Conservation (phyloP, 2,797 vertebrate genomes). For the Emydoidea blandingii region DNA sequence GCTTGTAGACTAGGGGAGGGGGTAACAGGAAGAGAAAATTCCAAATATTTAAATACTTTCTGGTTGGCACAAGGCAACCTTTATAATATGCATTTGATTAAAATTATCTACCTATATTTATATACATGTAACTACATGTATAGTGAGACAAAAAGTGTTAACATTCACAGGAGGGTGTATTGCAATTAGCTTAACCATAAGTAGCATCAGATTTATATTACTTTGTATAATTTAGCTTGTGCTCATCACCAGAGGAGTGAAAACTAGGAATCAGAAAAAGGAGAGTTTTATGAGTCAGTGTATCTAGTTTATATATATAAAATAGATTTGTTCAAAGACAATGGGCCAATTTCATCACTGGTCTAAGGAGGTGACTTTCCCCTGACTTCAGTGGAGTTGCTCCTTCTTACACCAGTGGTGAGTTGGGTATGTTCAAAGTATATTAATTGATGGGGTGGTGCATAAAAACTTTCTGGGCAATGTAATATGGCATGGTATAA, state of each 20-base stretch:
- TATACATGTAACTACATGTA: neutral
- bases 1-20: neutral
- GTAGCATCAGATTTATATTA: constrained; percentile 11
- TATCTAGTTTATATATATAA: neutral
- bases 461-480: neutral
- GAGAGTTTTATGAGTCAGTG: neutral
- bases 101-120: constrained; percentile 14
- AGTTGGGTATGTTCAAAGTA: neutral
- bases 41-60: constrained; percentile 9
- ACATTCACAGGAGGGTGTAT: constrained; percentile 1
- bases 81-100: constrained; percentile 32
- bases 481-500: neutral
- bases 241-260: constrained; percentile 22
- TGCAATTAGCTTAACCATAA: constrained; percentile 50
- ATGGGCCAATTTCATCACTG: neutral
- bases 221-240: constrained; percentile 59
- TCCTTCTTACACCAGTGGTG: neutral
- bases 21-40: neutral
- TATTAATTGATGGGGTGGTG: neutral
- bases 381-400: neutral
- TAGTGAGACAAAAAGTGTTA: constrained; percentile 34
- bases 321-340: neutral
- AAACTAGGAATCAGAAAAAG: constrained; percentile 22
- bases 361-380: neutral
- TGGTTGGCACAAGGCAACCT: neutral